A percentile compares a stretch with the other conserved stretches of the same genome.
phyloP scores from a whole-genome alignment of 1,140 invertebrate genomes.

The Meloidogyne hapla region DNA sequence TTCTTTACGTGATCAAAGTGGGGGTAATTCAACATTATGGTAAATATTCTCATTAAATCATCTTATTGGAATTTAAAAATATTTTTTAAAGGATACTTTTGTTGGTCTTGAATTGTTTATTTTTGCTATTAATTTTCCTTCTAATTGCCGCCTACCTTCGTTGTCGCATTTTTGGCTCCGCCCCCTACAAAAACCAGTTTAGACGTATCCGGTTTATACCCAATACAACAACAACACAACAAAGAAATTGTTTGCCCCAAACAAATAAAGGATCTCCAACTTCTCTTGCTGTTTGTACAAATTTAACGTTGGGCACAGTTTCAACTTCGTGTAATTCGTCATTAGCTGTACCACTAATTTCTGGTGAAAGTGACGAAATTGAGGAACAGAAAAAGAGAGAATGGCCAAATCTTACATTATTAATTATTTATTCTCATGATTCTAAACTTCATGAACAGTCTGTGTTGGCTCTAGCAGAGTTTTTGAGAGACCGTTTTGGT shows the following conservation, averaged over 20 bases:
- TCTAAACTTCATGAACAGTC: constrained; percentile 54
- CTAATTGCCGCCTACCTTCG: constrained; percentile 6
- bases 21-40: constrained; percentile 2
- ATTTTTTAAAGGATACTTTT: constrained; percentile 20
- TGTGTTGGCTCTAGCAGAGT: constrained; percentile 59
- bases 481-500: constrained; percentile 52
- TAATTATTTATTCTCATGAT: constrained; percentile 62
- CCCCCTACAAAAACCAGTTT: constrained; percentile 15
- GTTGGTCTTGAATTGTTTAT: constrained; percentile 12
- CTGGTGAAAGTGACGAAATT: background rate
- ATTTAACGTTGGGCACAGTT: constrained; percentile 6
- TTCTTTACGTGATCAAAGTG: background rate
- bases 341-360: constrained; percentile 17
- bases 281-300: constrained; percentile 18
- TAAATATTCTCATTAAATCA: background rate
- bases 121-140: constrained; percentile 22
- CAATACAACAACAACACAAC: background rate
- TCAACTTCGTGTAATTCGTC: background rate
- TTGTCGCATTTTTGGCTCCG: background rate
- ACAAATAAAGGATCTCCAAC: background rate
- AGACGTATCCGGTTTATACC: constrained; percentile 16
- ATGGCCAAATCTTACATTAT: constrained; percentile 37
- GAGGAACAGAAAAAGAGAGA: background rate
- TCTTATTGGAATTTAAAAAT: no score
- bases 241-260: background rate